Base-by-base conservation (phyloP, 2,888 invertebrate species). In the Plagiodera versicolora region DNA sequence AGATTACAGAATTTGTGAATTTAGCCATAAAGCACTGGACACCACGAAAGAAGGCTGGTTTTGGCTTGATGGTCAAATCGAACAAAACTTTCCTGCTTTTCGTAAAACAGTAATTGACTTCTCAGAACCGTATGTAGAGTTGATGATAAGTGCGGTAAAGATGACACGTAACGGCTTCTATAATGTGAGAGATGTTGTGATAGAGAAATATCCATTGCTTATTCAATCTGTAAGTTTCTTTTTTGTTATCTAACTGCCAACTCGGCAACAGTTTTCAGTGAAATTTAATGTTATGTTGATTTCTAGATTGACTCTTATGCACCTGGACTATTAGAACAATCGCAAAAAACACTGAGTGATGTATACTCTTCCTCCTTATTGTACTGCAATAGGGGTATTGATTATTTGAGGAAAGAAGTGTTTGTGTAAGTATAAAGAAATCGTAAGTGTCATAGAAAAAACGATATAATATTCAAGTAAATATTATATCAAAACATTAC, bases 321-420 rank as follows among this genome's bases (percentile, higher is more conserved):
- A 9, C 91, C 91, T 0, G 90, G 91, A n/a, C 78, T 89, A 61
- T 76, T 89, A 18, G 85, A 85, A 11, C 85, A 85, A 70, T 82
- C 89, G 16, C 85, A 86, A 68, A 73, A 72, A 46, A 68, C 72
- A 44, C 82, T 83, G 68, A 78, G 78, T 35, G 72, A 81, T 44
- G 78, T 83, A 11, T 83, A 81, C 75, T 81, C 82, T 60, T 81
- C 82, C 61, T 82, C 83, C 1, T 75, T 75, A 30, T 81, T 84
- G 60, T 85, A 85, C 70, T 84, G 83, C 68, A 80, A 82, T 67
- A 76, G 82, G 35, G 81, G 84, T 4, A 77, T 83, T 9, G 83
- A 85, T 63, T 89, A 89, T 81, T 81, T 91, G 74, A 86, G 84
- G 75, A 88, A 87, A 56, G 89, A 90, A 82, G 87, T 92, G 58